phyloP scores from a whole-genome alignment of 2,888 invertebrate species.

The Ernsta delagoae region DNA sequence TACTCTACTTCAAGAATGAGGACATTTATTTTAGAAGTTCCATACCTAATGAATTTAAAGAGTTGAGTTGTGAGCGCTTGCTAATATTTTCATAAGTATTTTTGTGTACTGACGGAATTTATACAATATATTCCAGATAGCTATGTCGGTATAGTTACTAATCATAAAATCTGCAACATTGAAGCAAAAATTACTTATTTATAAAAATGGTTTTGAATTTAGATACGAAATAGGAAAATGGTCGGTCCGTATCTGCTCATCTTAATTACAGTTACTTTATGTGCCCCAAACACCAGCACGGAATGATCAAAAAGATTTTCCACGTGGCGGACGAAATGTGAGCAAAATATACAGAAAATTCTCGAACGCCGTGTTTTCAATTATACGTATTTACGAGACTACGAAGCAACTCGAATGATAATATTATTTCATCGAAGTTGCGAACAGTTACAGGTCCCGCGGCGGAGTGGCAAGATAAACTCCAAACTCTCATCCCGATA shows the following conservation, averaged over 20 bases:
- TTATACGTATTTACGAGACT: slow-evolving; percentile 45
- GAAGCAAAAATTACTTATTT: no score
- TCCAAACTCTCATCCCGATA: slow-evolving; percentile 62
- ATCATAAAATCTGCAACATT: no score
- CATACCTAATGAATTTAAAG: no score
- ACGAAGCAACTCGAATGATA: slow-evolving; percentile 56
- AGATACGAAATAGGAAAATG: not conserved
- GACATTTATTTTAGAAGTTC: no score
- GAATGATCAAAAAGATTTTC: slow-evolving; percentile 12
- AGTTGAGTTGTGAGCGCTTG: no score
- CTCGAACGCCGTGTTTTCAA: slow-evolving; percentile 41
- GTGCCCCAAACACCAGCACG: not conserved
- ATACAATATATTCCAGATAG: no score
- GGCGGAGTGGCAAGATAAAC: slow-evolving; percentile 62
- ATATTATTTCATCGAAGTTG: slow-evolving; percentile 68
- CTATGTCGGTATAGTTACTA: no score
- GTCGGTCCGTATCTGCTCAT: not conserved
- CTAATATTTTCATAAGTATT: no score
- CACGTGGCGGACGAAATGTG: slow-evolving; percentile 17
- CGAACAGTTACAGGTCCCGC: slow-evolving; percentile 52
- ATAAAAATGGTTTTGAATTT: not conserved
- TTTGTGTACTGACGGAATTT: no score
- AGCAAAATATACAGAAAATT: slow-evolving; percentile 20
- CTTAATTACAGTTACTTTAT: slow-evolving; percentile 1
- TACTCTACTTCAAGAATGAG: no score